These are phyloP conservation scores for Festucalex cinctus DNA, from an alignment of 2,113 vertebrate genomes.

Conservation along the genomic window DNA sequence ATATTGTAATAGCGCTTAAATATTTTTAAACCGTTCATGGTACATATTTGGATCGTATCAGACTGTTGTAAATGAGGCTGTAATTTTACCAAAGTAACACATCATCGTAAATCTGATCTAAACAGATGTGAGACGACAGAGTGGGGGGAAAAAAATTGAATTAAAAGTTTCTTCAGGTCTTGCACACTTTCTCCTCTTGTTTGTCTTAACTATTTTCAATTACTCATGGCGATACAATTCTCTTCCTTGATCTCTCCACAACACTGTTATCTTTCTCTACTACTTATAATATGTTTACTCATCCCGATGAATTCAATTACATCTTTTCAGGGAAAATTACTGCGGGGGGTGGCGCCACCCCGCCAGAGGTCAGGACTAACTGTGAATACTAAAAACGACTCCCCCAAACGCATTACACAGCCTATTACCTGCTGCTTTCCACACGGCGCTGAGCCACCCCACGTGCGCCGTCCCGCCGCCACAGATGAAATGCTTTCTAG, in stretches of 20 bases:
- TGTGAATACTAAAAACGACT: constrained; percentile 69
- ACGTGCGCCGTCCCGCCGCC: constrained; percentile 53
- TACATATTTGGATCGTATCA: not conserved
- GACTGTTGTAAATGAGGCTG: not conserved
- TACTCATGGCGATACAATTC: constrained; percentile 54
- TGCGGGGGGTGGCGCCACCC: constrained; percentile 52
- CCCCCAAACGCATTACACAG: constrained; percentile 70
- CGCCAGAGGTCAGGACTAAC: constrained; percentile 66
- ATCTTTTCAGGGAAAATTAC: constrained; percentile 68
- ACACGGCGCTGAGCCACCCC: constrained; percentile 48
- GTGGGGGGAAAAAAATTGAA: constrained; percentile 10
- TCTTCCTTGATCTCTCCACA: constrained; percentile 61
- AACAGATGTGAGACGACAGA: not conserved
- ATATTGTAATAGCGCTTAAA: not conserved
- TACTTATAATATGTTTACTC: constrained; percentile 71
- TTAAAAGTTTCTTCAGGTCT: constrained; percentile 6
- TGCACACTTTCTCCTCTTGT: constrained; percentile 37
- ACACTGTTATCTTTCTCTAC: constrained; percentile 66
- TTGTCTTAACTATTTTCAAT: constrained; percentile 68
- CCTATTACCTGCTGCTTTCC: constrained; percentile 70
- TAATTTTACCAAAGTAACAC: constrained; percentile 6
- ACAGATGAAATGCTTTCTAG: constrained; percentile 74
- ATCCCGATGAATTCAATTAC: constrained; percentile 74
- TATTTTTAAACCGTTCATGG: not conserved
- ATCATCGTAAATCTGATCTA: constrained; percentile 4